phyloP scores from a whole-genome alignment of 2,888 invertebrate genomes.

The Autographa gamma region DNA sequence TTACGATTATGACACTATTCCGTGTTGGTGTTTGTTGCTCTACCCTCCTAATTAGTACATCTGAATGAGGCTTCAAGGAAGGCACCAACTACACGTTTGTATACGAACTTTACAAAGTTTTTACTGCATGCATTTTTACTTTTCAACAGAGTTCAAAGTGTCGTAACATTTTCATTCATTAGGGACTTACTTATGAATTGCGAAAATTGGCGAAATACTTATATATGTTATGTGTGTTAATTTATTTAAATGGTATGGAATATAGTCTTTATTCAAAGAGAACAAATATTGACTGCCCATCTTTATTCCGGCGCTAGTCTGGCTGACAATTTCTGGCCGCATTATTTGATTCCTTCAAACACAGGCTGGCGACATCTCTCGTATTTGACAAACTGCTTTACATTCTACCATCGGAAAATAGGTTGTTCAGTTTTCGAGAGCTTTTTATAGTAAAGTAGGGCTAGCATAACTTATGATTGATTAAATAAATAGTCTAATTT shows the following conservation, averaged over 20 bases:
- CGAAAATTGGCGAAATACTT: too few species aligned
- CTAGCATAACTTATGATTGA: too few species aligned
- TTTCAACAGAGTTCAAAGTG: too few species aligned
- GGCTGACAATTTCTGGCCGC: constrained; percentile 63
- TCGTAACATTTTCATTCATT: too few species aligned
- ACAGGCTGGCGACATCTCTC: constrained; percentile 48
- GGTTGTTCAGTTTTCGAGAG: constrained; percentile 13
- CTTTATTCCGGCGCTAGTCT: constrained; percentile 63
- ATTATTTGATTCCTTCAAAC: constrained; percentile 71
- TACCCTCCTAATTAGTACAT: neutral
- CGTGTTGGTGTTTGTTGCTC: constrained; percentile 1
- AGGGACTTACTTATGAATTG: too few species aligned
- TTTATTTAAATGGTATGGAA: too few species aligned
- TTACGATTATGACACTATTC: constrained; percentile 4
- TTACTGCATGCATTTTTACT: too few species aligned
- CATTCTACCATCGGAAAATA: constrained; percentile 37
- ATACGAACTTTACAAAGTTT: neutral
- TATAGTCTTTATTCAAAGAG: neutral
- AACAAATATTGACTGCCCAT: constrained; percentile 21
- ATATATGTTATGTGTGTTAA: too few species aligned
- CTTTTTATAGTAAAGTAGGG: too few species aligned
- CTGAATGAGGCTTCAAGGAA: neutral
- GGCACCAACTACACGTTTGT: neutral
- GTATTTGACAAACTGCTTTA: constrained; percentile 51
- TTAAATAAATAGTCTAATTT: too few species aligned